Base-by-base conservation (phyloP, 2,113 vertebrate species). In the Chaetodon trifascialis region DNA sequence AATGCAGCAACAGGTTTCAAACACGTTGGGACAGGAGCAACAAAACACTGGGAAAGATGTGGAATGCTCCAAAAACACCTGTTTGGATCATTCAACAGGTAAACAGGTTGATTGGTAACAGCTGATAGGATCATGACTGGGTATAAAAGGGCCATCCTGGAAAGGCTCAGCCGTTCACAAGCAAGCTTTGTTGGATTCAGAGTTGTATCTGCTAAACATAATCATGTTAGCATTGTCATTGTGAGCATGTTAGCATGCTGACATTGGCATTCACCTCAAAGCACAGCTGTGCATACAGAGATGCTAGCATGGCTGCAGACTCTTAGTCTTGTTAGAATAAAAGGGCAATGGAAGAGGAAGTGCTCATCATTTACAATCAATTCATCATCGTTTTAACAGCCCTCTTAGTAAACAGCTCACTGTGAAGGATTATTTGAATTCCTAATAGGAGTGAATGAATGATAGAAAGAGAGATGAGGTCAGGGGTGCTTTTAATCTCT, bases 341-440 rank as follows among this genome's bases (percentile, higher is more conserved):
- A 59, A 51, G 10, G 17, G 25, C 19, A 52, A 25, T 58, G 40
- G 38, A 73, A 68, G 49, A 65, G 55, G 59, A 82, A 73, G 63
- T 54, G n/a, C 15, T 79, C 71, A 76, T 83, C 42, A 64, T 78
- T 65, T 36, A 25, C 49, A 40, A 47, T 83, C 30, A 72, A 74
- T 68, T 82, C 25, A 84, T 91, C 70, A 54, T 65, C 3, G 11
- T 83, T 78, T 83, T 56, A 83, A 65, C 58, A 59, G 68, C 62
- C 38, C 67, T 76, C 66, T 76, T 25, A 47, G 71, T 92, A 85
- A 85, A 84, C 73, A 87, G 55, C 40, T 60, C 54, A 52, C 59
- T 58, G n/a, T 16, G 62, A 73, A 67, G 66, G 73, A 78, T 89
- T 86, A 83, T 86, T 83, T 84, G 72, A 76, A 83, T 76, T 70